Percentiles rank a stretch among this genome's conserved stretches.
phyloP scores from a whole-genome alignment of 2,888 invertebrate species.

The Lasioglossum calceatum region DNA sequence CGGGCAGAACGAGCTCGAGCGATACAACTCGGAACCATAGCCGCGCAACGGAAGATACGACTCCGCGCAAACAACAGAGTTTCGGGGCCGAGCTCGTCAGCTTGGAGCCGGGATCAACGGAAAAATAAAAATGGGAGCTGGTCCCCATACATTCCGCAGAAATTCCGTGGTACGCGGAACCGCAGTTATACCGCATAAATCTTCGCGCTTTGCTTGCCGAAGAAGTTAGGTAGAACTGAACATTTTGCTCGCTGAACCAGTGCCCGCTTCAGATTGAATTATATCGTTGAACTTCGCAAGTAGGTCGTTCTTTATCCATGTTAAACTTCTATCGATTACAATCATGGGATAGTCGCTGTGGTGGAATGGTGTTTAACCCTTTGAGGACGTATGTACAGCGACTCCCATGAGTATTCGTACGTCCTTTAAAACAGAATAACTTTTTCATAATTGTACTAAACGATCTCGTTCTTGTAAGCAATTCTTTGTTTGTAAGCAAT shows the following conservation, averaged over 20 bases:
- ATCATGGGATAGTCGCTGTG: background rate
- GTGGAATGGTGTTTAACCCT: background rate
- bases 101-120: background rate
- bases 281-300: background rate
- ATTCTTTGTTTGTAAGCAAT: too few relatives aligned
- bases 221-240: background rate
- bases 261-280: background rate
- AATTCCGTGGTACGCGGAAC: background rate
- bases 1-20: background rate
- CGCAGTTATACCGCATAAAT: background rate
- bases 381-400: too few relatives aligned
- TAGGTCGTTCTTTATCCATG: background rate
- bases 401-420: too few relatives aligned
- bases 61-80: background rate
- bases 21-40: slow-evolving; percentile 9
- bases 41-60: background rate
- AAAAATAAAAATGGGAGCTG: background rate
- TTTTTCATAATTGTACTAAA: too few relatives aligned
- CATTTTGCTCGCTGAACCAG: background rate
- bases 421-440: too few relatives aligned
- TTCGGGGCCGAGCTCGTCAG: background rate
- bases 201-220: background rate
- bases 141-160: background rate
- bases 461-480: too few relatives aligned
- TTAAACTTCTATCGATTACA: background rate